Base-by-base conservation (phyloP, 1,140 invertebrate genomes). In the Phenacoccus solenopsis region DNA sequence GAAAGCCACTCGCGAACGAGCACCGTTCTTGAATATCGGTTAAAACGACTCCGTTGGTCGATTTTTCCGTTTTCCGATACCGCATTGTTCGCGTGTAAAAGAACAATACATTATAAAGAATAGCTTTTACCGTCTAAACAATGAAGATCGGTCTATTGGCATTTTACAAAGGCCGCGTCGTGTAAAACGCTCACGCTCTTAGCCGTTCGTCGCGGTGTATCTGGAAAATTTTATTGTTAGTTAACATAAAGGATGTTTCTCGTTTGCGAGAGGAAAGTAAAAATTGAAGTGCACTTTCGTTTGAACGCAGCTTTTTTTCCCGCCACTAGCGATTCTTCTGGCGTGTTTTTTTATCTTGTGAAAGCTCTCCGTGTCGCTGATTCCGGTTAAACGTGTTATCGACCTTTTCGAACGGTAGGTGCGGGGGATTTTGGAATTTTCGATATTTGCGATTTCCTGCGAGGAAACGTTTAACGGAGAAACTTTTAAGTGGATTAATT, bases 191-290 rank as follows among this genome's bases (percentile, higher is more conserved):
- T 49, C 38, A 49, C 38, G 13, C 38, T 49, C 20, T 49, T n/a
- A 16, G 38, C 30, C 5, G 30, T 16, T 49, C 38, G 38, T n/a
- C n/a, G n/a, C n/a, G n/a, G n/a, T 16, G 38, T 49, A 49, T 49
- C 38, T 49, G 38, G 16, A n/a, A 49, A 49, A 9, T 49, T 49
- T 49, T 49, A 16, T 32, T 32, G 30, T 49, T 49, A 49, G 38
- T 49, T 49, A 49, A 49, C 38, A n/a, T 49, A n/a, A 49, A 49
- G 38, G 38, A 49, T 49, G 38, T 49, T 49, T 49, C 38, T 49
- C 16, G 38, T 49, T n/a, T 49, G 16, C 38, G 20, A 49, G 38
- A n/a, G 38, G 38, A 49, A 49, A 49, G 38, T 16, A 49, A 49
- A 49, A 49, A 49, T 49, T 49, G 38, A 49, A 49, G 38, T 49